These are phyloP conservation scores for Neotragus pygmaeus DNA, from an alignment of 2,113 vertebrate genomes.

Conservation along the genomic window DNA sequence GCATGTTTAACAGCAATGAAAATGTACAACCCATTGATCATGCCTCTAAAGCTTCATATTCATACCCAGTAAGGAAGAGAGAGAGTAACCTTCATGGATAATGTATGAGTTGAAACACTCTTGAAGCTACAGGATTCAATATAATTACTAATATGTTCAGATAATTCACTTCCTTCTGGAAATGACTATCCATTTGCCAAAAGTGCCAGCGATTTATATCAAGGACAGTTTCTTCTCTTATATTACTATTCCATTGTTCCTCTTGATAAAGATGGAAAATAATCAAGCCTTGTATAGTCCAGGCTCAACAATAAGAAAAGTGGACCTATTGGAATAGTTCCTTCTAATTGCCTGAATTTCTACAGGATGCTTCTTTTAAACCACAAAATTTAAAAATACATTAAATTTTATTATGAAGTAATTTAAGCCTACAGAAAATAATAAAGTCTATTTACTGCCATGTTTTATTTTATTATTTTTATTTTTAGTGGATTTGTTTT, in stretches of 20 bases:
- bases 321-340: background rate
- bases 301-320: conserved; percentile 8
- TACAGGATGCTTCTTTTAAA: background rate
- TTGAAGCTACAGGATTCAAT: background rate
- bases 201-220: background rate
- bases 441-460: background rate
- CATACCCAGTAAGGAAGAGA: background rate
- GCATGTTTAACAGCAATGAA: background rate
- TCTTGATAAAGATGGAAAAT: background rate
- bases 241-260: background rate
- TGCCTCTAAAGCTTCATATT: background rate
- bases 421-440: background rate
- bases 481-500: background rate
- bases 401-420: background rate
- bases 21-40: background rate
- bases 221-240: background rate
- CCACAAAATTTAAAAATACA: background rate
- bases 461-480: background rate
- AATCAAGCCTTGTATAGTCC: background rate
- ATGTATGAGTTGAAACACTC: background rate
- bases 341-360: background rate
- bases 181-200: conserved; percentile 5
- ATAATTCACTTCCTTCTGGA: background rate
- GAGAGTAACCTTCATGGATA: background rate
- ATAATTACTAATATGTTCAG: background rate